Percentiles rank a stretch among this genome's conserved stretches.
Conservation (phyloP, 1,140 invertebrate species). For the Wasmannia auropunctata region DNA sequence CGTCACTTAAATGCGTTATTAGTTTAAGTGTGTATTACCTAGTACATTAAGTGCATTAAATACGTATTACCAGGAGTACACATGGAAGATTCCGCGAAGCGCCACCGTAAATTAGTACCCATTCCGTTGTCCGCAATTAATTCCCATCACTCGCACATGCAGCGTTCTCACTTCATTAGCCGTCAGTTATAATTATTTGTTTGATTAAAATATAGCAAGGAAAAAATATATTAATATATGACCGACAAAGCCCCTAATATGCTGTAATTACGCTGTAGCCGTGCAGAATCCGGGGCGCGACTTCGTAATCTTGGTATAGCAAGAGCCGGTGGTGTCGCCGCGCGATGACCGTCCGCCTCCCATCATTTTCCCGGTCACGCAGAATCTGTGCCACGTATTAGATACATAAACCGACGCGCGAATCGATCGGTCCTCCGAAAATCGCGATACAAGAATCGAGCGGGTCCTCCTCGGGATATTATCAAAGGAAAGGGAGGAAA, state of each 20-base stretch:
- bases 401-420: constrained; percentile 23
- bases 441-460: background rate
- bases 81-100: background rate
- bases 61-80: background rate
- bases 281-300: constrained; percentile 2
- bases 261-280: background rate
- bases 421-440: constrained; percentile 15
- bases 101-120: background rate
- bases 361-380: background rate
- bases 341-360: background rate
- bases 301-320: constrained; percentile 17
- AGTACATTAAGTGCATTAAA: constrained; percentile 26
- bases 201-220: background rate
- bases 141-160: background rate
- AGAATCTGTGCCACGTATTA: constrained; percentile 46
- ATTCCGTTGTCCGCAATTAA: background rate
- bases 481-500: constrained; percentile 47
- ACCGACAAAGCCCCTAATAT: background rate
- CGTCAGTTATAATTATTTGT: background rate
- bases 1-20: constrained; percentile 29
- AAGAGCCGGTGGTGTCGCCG: background rate
- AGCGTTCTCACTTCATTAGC: constrained; percentile 3
- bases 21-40: constrained; percentile 7
- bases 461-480: background rate
- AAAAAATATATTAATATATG: background rate